These are phyloP conservation scores for Dolichoris vasculosae DNA, from an alignment of 1,140 invertebrate genomes.

Conservation along the genomic window DNA sequence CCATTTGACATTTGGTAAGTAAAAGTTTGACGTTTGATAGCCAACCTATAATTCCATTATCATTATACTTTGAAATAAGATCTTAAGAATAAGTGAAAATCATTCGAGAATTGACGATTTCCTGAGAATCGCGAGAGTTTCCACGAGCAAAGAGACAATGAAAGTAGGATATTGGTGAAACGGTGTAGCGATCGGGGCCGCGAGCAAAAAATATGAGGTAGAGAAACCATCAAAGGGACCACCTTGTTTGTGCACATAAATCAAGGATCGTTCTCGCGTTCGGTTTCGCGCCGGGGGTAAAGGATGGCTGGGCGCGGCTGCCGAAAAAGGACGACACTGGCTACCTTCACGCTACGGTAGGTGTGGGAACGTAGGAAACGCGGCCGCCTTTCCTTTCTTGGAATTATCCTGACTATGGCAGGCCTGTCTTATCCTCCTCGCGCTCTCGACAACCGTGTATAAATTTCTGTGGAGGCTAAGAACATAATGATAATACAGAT, in stretches of 20 bases:
- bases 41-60: no score
- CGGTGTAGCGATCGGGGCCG: not conserved
- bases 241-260: conserved; percentile 60
- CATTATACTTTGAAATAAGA: no score
- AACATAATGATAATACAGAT: conserved; percentile 31
- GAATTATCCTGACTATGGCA: not conserved
- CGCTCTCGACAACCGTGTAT: not conserved
- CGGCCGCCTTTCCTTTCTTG: conserved; percentile 6
- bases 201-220: not conserved
- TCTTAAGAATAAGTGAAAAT: no score
- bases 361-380: conserved; percentile 32
- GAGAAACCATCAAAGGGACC: conserved; percentile 49
- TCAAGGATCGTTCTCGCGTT: conserved; percentile 53
- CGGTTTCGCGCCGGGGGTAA: not conserved
- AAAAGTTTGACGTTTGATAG: no score
- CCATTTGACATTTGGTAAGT: no score
- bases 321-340: conserved; percentile 28
- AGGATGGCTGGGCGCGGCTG: conserved; percentile 6
- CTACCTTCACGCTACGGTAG: conserved; percentile 30
- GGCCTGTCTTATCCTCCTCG: not conserved
- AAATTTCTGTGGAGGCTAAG: conserved; percentile 27
- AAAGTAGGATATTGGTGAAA: no score
- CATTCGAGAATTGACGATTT: no score
- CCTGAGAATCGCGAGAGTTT: not conserved
- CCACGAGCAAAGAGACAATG: no score